Conservation (phyloP, 2,797 vertebrate species). For the Atherinosoma microstoma region DNA sequence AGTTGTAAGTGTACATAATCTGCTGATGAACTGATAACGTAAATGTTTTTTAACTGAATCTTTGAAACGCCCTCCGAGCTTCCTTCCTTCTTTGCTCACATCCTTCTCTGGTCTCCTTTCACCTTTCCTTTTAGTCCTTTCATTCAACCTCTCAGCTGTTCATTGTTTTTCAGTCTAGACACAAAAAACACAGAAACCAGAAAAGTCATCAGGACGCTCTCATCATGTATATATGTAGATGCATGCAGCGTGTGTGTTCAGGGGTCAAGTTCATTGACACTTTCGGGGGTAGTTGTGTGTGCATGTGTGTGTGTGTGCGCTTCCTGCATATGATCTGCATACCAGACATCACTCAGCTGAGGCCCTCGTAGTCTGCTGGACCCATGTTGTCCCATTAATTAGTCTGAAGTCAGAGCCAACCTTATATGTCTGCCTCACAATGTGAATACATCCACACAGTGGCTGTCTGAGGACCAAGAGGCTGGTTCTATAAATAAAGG, state of each 20-base stretch:
- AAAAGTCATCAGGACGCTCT: conserved; percentile 26
- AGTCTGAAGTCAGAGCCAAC: conserved; percentile 63
- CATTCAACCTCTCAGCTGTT: conserved; percentile 60
- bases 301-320: not conserved
- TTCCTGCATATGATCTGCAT: conserved; percentile 72
- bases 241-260: conserved; percentile 39
- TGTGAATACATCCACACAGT: conserved; percentile 68
- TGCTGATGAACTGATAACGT: not conserved
- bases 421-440: conserved; percentile 51
- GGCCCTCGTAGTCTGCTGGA: conserved; percentile 39
- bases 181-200: conserved; percentile 5
- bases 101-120: not conserved
- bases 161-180: conserved; percentile 70
- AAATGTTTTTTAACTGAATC: not conserved
- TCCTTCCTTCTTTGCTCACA: not conserved
- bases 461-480: conserved; percentile 50
- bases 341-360: conserved; percentile 51
- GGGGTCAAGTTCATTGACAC: conserved; percentile 54
- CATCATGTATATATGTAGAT: conserved; percentile 74
- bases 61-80: not conserved
- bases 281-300: conserved; percentile 17
- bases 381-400: conserved; percentile 66
- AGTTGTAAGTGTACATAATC: not conserved
- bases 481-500: conserved; percentile 65
- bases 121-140: not conserved